Evolutionary conservation across 1,140 invertebrate genomes (phyloP), one percentile per base, ranked within the genome.

Genomic region (Oreohelix idahoensis): DNA sequence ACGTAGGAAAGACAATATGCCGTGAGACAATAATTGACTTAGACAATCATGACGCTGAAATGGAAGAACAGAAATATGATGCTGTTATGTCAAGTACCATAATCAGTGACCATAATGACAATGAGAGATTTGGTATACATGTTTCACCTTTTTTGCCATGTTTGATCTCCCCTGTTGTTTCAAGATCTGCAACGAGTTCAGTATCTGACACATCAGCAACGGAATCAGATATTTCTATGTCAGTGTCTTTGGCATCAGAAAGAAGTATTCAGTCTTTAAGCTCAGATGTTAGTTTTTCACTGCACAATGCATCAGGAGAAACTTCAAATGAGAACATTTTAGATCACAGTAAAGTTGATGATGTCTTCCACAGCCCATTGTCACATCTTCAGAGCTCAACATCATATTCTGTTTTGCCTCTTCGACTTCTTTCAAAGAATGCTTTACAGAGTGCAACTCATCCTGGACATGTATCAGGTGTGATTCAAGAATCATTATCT

Each of bases 171-270:
- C 74, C 42, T 20, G 32, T 76, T 17, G 29, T 32, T 45, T 29
- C 74, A 2, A 45, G 74, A 35, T 76, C 74, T 39, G 42, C 32
- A 32, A 53, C 10, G 8, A 76, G 74, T 35, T 76, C 74, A 20
- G 15, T 76, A 1, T 76, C 74, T 1, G 74, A 76, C 23, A 35
- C 74, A 20, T 49, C 45, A n/a, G 26, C 45, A 8, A 23, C 29
- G 32, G 74, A 76, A 13, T 79, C 77, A 49, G 77, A 79, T 36
- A n/a, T 66, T 4, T n/a, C 53, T 11, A 35, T 58, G 51, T 76
- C 39, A 20, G 23, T 58, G 26, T 66, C 51, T 58, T 58, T 26
- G 20, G 23, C 63, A 29, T 66, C 63, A 2, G 63, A 23, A n/a
- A 29, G 17, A 23, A 35, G 63, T 32, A 1, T 8, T 17, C 11